phyloP scores from a whole-genome alignment of 1,140 invertebrate species.

The Drosophila repleta region DNA sequence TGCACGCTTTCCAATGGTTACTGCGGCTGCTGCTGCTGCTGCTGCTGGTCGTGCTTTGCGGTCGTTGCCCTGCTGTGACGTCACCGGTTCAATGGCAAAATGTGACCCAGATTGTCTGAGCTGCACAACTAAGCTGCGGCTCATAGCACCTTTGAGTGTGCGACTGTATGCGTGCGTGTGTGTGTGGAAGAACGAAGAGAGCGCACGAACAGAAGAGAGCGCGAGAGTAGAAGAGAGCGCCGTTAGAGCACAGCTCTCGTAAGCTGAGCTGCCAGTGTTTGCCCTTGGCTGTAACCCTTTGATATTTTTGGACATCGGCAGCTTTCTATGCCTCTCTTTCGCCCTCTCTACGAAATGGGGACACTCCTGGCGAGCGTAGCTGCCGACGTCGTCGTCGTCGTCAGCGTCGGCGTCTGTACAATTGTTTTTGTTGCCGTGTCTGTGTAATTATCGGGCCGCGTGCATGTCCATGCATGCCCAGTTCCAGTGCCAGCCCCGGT shows the following conservation, averaged over 20 bases:
- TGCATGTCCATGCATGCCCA: constrained; percentile 67
- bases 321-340: constrained; percentile 15
- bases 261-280: constrained; percentile 45
- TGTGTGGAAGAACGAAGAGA: constrained; percentile 60
- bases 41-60: constrained; percentile 76
- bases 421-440: constrained; percentile 72
- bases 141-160: constrained; percentile 29
- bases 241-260: constrained; percentile 35
- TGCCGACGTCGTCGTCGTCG: constrained; percentile 3
- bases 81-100: constrained; percentile 84
- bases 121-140: constrained; percentile 77
- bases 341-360: constrained; percentile 65
- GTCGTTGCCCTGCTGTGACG: constrained; percentile 83
- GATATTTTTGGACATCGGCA: constrained; percentile 35
- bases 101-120: constrained; percentile 84
- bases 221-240: neutral
- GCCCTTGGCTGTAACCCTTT: constrained; percentile 58
- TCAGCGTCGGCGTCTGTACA: constrained; percentile 53
- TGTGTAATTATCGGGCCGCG: constrained; percentile 71
- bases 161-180: constrained; percentile 20
- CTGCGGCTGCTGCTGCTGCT: constrained; percentile 51
- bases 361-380: constrained; percentile 31
- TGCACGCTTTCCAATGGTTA: constrained; percentile 75
- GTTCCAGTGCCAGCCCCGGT: constrained; percentile 10
- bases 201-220: constrained; percentile 17